Percentiles rank a stretch among this genome's conserved stretches.
These are phyloP conservation scores for Drosophila birchii DNA, from an alignment of 2,888 invertebrate species.

Conservation along the genomic window DNA sequence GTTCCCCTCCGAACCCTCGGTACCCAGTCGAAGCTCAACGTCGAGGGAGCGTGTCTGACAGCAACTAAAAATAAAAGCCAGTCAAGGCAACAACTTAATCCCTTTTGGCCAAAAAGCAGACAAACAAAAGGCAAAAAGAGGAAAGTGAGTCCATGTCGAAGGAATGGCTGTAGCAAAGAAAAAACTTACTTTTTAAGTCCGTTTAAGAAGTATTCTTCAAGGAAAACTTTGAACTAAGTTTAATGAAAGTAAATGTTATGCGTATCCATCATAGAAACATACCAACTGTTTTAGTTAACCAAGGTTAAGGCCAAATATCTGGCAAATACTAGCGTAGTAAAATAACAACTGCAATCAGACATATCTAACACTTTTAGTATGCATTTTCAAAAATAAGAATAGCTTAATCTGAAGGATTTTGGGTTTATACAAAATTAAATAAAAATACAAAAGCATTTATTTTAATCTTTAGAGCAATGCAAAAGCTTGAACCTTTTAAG, in stretches of 20 bases:
- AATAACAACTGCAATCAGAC: not conserved
- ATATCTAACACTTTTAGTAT: not conserved
- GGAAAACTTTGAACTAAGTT: slow-evolving; percentile 63
- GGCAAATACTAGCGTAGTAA: not conserved
- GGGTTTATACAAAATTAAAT: no score
- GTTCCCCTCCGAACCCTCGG: not conserved
- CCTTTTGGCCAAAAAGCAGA: slow-evolving; percentile 55
- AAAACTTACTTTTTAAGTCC: slow-evolving; percentile 67
- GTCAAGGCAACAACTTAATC: slow-evolving; percentile 67
- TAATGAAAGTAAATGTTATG: slow-evolving; percentile 48
- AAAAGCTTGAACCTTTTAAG: not conserved
- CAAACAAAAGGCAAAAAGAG: slow-evolving; percentile 42
- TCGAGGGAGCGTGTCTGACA: slow-evolving; percentile 44
- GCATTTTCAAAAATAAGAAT: no score
- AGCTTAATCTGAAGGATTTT: no score
- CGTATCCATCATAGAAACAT: slow-evolving; percentile 1
- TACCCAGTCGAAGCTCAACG: slow-evolving; percentile 3
- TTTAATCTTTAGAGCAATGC: not conserved
- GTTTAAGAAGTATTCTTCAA: slow-evolving; percentile 65
- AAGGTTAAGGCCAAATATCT: not conserved
- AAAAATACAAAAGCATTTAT: not conserved
- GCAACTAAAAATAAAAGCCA: slow-evolving; percentile 58
- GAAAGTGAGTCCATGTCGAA: slow-evolving; percentile 1
- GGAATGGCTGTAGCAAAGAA: slow-evolving; percentile 1
- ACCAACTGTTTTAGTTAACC: not conserved